Conservation (phyloP, 2,797 vertebrate species). For the Xenops minutus region DNA sequence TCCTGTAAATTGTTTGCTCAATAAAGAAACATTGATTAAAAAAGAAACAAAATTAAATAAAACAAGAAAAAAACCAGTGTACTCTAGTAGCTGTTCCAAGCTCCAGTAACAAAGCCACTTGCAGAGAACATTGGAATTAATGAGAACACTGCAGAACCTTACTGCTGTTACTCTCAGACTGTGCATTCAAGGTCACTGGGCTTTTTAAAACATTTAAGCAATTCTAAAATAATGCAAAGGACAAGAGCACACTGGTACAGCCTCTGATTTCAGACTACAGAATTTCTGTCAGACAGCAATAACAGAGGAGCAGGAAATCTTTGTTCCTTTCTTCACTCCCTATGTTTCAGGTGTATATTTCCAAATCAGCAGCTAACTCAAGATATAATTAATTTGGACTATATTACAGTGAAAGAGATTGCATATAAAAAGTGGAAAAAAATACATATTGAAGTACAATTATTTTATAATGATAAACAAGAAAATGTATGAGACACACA, state of each 20-base stretch:
- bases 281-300: background rate
- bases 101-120: background rate
- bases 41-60: background rate
- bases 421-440: background rate
- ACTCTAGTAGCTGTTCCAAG: background rate
- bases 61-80: background rate
- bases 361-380: background rate
- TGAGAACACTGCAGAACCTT: background rate
- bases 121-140: constrained; percentile 3
- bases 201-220: background rate
- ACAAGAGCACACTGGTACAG: background rate
- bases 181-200: background rate
- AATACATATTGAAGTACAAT: background rate
- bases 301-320: background rate
- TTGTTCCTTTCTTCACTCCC: background rate
- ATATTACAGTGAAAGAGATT: background rate
- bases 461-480: background rate
- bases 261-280: background rate
- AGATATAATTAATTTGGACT: background rate
- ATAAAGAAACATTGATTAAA: background rate
- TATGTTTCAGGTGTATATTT: background rate
- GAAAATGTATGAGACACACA: background rate
- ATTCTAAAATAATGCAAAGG: background rate
- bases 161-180: background rate
- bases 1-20: background rate